phyloP scores from a whole-genome alignment of 35 echinoderm and acorn worm species.

The Hemicentrotus pulcherrimus region DNA sequence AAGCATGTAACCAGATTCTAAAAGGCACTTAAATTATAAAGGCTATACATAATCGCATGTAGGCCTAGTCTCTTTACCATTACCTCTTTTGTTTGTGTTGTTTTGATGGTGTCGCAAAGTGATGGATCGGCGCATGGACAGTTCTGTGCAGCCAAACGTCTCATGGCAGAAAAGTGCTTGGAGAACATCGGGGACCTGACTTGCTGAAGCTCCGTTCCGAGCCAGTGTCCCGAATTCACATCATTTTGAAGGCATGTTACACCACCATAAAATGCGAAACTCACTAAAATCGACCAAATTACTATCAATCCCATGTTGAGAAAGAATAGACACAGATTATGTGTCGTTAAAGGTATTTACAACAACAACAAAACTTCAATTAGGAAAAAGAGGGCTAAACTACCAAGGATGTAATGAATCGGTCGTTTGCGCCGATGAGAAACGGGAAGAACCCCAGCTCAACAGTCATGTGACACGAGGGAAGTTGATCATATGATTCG shows the following conservation, averaged over 20 bases:
- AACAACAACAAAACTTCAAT: too few species aligned
- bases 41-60: too few species aligned
- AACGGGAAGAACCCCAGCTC: too few species aligned
- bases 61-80: too few species aligned
- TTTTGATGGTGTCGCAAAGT: slow-evolving; percentile 55
- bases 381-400: too few species aligned
- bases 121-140: slow-evolving; percentile 62
- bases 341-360: neutral
- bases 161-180: neutral
- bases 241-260: neutral
- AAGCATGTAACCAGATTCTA: too few species aligned
- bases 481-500: too few species aligned
- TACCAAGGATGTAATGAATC: too few species aligned
- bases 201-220: neutral
- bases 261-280: neutral
- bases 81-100: slow-evolving; percentile 66
- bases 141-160: neutral
- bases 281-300: neutral
- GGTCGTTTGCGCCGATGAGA: too few species aligned
- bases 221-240: neutral
- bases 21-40: too few species aligned
- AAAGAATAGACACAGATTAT: neutral
- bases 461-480: too few species aligned
- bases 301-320: neutral
- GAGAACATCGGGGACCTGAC: neutral